Conservation (phyloP, 2,113 vertebrate genomes). For the Mungos mungo region DNA sequence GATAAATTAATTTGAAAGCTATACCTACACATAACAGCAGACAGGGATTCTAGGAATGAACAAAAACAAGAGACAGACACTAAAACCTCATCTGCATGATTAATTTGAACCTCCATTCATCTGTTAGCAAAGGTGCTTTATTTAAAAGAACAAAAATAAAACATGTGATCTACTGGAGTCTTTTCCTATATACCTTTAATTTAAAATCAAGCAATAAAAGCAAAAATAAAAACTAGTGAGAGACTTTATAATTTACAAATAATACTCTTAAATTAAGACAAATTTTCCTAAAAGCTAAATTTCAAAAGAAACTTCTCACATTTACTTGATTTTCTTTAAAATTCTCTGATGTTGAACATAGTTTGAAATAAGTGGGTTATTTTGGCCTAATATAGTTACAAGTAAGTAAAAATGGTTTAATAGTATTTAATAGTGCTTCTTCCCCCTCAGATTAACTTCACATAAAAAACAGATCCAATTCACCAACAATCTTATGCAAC, state of each 20-base stretch:
- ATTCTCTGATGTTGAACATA: not conserved
- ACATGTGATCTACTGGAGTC: not conserved
- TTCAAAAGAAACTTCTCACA: constrained; percentile 1
- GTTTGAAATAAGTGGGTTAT: not conserved
- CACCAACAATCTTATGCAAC: not conserved
- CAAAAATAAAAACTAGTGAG: constrained; percentile 36
- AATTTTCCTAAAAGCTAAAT: constrained; percentile 40
- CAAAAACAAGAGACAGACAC: not conserved
- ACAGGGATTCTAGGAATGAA: constrained; percentile 1
- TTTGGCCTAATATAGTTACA: not conserved
- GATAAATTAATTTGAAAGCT: not conserved
- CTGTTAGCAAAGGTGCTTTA: constrained; percentile 6
- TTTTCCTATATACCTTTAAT: constrained; percentile 32
- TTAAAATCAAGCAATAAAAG: constrained; percentile 21
- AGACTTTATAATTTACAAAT: not conserved
- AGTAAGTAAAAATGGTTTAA: constrained; percentile 9
- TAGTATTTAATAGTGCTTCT: not conserved
- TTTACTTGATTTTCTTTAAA: constrained; percentile 17
- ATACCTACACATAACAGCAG: not conserved
- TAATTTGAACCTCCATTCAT: constrained; percentile 22
- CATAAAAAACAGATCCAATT: not conserved
- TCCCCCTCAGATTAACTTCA: not conserved
- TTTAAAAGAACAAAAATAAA: constrained; percentile 39
- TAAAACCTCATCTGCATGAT: not conserved
- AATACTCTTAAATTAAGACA: constrained; percentile 24